Evolutionary conservation across 2,888 invertebrate genomes (phyloP).

Genomic region (Ectropis crepuscularia): DNA sequence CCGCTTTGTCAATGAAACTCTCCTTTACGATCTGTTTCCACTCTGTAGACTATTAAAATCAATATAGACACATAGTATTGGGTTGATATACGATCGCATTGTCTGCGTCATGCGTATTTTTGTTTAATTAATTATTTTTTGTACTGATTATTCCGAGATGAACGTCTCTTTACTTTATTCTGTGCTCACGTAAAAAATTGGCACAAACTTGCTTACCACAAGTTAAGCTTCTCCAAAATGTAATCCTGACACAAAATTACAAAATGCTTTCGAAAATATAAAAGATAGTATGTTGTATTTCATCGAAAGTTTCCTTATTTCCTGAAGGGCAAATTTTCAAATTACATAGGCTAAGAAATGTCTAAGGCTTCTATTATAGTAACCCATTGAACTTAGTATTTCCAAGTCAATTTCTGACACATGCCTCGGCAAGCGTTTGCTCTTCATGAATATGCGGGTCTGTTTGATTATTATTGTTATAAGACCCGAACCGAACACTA

Average conservation of each 20-base stretch:
- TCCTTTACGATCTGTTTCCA: too few relatives aligned
- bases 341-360: background rate
- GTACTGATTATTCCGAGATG: too few relatives aligned
- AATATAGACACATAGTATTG: too few relatives aligned
- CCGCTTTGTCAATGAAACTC: too few relatives aligned
- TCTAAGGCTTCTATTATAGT: too few relatives aligned
- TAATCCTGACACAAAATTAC: slow-evolving; percentile 11
- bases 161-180: background rate
- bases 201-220: slow-evolving; percentile 42
- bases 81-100: too few relatives aligned
- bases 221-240: slow-evolving; percentile 39
- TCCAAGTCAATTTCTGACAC: slow-evolving; percentile 37
- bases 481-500: slow-evolving; percentile 39
- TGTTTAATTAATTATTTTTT: too few relatives aligned
- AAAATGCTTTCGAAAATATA: slow-evolving; percentile 9
- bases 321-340: background rate
- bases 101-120: too few relatives aligned
- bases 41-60: too few relatives aligned
- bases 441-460: slow-evolving; percentile 47
- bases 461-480: slow-evolving; percentile 42
- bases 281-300: background rate
- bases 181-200: slow-evolving; percentile 45
- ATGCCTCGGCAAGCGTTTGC: slow-evolving; percentile 38
- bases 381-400: slow-evolving; percentile 24
- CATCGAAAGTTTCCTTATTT: background rate